These are phyloP conservation scores for Callorhinus ursinus DNA, from an alignment of 2,113 vertebrate species.

Conservation along the genomic window DNA sequence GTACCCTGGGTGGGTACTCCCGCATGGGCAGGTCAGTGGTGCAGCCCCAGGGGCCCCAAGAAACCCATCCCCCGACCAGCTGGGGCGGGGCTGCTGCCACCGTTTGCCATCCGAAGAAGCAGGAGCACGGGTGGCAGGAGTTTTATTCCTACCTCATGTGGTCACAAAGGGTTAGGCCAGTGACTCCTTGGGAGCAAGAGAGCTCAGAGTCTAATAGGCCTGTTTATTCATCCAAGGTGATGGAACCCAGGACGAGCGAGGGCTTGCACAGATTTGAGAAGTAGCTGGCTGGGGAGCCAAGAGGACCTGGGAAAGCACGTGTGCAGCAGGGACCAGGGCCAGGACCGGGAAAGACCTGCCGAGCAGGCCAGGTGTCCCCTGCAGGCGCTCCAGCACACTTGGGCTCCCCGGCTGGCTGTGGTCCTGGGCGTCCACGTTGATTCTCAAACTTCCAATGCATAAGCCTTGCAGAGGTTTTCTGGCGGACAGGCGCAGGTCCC, in stretches of 20 bases:
- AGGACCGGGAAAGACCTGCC: background rate
- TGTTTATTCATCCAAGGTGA: accelerated
- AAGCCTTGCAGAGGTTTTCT: background rate
- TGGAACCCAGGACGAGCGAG: background rate
- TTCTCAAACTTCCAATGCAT: background rate
- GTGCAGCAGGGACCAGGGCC: background rate
- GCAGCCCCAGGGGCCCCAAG: background rate
- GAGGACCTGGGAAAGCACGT: background rate
- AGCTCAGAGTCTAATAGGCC: background rate
- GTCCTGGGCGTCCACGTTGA: no score
- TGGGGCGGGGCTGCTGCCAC: accelerated
- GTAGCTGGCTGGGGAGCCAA: background rate
- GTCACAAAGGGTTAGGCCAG: no score
- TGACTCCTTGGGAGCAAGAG: background rate
- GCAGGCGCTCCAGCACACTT: no score
- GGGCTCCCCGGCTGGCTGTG: background rate
- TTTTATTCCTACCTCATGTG: background rate
- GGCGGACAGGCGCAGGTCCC: background rate
- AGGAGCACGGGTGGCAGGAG: accelerated
- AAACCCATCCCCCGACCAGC: background rate
- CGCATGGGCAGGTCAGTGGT: no score
- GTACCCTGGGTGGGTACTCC: background rate
- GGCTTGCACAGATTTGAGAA: background rate
- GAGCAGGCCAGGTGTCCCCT: background rate
- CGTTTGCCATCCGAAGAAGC: background rate